Conservation (phyloP, 2,888 invertebrate species). For the Agrotis puta region DNA sequence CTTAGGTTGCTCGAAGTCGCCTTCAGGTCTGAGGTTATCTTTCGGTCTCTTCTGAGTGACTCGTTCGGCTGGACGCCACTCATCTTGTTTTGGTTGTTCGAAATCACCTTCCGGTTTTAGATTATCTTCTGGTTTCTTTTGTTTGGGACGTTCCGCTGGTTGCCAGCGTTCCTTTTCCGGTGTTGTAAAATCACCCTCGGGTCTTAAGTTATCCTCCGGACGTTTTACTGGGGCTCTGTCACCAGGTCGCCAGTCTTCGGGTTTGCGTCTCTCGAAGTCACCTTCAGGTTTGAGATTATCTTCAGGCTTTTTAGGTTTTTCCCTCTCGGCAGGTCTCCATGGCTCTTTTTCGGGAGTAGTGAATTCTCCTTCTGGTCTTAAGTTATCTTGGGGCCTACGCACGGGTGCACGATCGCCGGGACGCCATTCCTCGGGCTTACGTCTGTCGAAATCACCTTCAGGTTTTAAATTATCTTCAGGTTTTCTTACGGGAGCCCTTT, state of each 20-base stretch:
- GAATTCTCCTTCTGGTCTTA: constrained; percentile 62
- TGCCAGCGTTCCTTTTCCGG: constrained; percentile 81
- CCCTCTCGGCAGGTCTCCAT: constrained; percentile 91
- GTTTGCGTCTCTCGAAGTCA: constrained; percentile 85
- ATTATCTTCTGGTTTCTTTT: constrained; percentile 86
- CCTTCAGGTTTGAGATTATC: constrained; percentile 92
- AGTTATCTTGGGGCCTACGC: constrained; percentile 88
- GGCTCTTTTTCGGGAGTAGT: constrained; percentile 87
- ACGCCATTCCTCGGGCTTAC: constrained; percentile 78
- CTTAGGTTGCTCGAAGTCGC: constrained; percentile 82
- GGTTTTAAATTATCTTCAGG: constrained; percentile 90
- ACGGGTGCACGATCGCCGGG: constrained; percentile 87
- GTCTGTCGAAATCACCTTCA: constrained; percentile 88
- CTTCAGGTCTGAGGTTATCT: constrained; percentile 89
- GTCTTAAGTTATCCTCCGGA: constrained; percentile 90
- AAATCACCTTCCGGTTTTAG: constrained; percentile 91
- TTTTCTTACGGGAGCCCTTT: constrained; percentile 80
- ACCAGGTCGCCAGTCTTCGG: constrained; percentile 87
- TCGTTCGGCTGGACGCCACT: constrained; percentile 85
- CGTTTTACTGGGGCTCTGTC: constrained; percentile 83
- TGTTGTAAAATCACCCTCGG: constrained; percentile 75
- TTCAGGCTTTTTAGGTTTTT: constrained; percentile 89
- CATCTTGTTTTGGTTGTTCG: constrained; percentile 75
- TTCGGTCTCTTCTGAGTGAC: constrained; percentile 83
- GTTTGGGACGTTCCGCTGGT: constrained; percentile 82